These are phyloP conservation scores for Caranx ignobilis DNA, from an alignment of 2,113 vertebrate species.

Conservation along the genomic window DNA sequence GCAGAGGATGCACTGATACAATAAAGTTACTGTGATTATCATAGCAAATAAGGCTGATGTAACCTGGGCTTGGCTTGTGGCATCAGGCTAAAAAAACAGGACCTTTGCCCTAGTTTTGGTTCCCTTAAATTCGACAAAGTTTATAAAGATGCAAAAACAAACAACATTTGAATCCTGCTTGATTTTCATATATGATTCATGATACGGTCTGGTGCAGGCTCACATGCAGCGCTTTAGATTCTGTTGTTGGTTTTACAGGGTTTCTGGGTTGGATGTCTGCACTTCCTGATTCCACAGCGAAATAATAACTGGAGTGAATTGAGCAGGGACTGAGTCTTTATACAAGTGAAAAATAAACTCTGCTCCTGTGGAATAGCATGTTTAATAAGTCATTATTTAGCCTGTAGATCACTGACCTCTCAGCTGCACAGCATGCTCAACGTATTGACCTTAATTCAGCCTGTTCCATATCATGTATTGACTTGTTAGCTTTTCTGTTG, in stretches of 20 bases:
- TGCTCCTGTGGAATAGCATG: not conserved
- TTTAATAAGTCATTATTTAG: not conserved
- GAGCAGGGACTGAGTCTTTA: slow-evolving; percentile 4
- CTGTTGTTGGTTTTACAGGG: slow-evolving; percentile 48
- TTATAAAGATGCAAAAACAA: slow-evolving; percentile 36
- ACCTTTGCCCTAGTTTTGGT: slow-evolving; percentile 15
- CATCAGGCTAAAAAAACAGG: slow-evolving; percentile 12
- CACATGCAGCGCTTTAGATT: slow-evolving; percentile 36
- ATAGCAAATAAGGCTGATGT: slow-evolving; percentile 9
- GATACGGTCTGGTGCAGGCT: slow-evolving; percentile 32
- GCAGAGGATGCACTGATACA: slow-evolving; percentile 21
- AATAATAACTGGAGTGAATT: slow-evolving; percentile 35
- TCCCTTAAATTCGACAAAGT: slow-evolving; percentile 13
- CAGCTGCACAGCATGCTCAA: not conserved
- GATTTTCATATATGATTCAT: slow-evolving; percentile 42
- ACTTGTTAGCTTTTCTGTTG: not conserved
- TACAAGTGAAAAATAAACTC: not conserved
- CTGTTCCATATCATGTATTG: not conserved
- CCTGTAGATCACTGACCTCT: not conserved
- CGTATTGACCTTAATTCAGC: not conserved
- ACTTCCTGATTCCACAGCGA: slow-evolving; percentile 21
- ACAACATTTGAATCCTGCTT: slow-evolving; percentile 11
- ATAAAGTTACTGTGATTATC: not conserved
- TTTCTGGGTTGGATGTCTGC: slow-evolving; percentile 50
- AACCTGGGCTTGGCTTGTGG: slow-evolving; percentile 2